Percentiles rank a stretch among this genome's conserved stretches.
These are phyloP conservation scores for Ophion ellenae DNA, from an alignment of 2,888 invertebrate species.

Conservation along the genomic window DNA sequence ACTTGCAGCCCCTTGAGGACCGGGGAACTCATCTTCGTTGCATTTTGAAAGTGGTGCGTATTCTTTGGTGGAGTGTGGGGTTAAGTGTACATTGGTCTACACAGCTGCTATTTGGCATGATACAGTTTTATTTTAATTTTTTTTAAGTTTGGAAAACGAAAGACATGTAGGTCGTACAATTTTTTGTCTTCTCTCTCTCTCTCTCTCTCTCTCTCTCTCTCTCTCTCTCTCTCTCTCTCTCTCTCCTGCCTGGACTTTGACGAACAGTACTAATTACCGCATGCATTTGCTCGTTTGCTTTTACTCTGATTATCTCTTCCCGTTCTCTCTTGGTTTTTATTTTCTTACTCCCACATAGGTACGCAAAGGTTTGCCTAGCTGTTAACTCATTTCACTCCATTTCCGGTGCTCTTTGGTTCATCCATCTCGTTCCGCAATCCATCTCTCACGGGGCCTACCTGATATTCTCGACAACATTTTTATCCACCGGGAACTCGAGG, in stretches of 20 bases:
- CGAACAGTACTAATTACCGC: conserved; percentile 78
- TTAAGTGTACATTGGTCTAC: neutral
- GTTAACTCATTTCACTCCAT: conserved; percentile 28
- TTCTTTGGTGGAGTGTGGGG: neutral
- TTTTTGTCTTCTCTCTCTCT: conserved; percentile 23
- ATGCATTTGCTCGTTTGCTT: conserved; percentile 76
- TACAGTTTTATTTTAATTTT: neutral
- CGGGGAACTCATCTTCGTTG: neutral
- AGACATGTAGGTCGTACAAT: neutral
- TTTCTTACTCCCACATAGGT: conserved; percentile 38
- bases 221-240: neutral
- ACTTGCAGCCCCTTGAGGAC: neutral
- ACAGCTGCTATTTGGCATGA: neutral
- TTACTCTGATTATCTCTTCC: conserved; percentile 79
- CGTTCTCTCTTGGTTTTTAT: conserved; percentile 59
- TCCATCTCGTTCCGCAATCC: conserved; percentile 3
- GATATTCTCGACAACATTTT: conserved; percentile 27
- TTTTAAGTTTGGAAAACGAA: neutral
- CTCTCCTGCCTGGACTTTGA: conserved; percentile 69
- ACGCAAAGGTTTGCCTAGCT: conserved; percentile 27
- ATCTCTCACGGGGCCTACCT: conserved; percentile 15
- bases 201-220: conserved; percentile 67
- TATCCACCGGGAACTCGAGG: conserved; percentile 15
- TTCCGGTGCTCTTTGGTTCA: conserved; percentile 10
- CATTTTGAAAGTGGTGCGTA: neutral